A percentile compares a stretch with the other conserved stretches of the same genome.
Conservation (phyloP, 2,113 vertebrate species). For the Parus major region DNA sequence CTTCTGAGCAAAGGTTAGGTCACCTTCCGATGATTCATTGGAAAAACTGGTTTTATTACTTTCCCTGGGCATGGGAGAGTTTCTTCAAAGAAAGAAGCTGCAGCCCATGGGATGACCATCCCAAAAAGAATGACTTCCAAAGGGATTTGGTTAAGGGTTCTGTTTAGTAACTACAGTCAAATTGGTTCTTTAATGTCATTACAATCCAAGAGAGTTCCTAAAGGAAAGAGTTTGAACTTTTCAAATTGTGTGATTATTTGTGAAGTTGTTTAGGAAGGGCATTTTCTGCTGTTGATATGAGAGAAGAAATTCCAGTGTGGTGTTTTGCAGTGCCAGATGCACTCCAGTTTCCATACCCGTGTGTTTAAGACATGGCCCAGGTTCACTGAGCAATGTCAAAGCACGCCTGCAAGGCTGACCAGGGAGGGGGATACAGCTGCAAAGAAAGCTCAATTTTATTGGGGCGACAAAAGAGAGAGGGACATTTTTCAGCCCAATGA, state of each 20-base stretch:
- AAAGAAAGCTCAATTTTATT: neutral
- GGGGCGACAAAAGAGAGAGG: neutral
- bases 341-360: neutral
- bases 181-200: neutral
- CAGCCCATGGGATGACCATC: neutral
- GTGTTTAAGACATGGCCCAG: neutral
- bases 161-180: neutral
- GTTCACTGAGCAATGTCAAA: neutral
- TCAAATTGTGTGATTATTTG: neutral
- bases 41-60: constrained; percentile 32
- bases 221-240: neutral
- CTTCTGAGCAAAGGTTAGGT: constrained; percentile 34
- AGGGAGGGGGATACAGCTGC: neutral
- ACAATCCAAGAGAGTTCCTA: neutral
- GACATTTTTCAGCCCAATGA: neutral
- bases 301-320: neutral
- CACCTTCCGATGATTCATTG: neutral
- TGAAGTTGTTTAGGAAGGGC: neutral
- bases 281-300: neutral
- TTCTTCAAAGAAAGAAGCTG: neutral
- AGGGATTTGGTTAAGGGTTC: neutral
- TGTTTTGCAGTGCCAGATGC: neutral
- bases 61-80: neutral
- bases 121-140: neutral
- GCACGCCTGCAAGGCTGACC: neutral